A percentile compares a stretch with the other conserved stretches of the same genome.
These are phyloP conservation scores for Heliothis virescens DNA, from an alignment of 1,140 invertebrate genomes.

Conservation along the genomic window DNA sequence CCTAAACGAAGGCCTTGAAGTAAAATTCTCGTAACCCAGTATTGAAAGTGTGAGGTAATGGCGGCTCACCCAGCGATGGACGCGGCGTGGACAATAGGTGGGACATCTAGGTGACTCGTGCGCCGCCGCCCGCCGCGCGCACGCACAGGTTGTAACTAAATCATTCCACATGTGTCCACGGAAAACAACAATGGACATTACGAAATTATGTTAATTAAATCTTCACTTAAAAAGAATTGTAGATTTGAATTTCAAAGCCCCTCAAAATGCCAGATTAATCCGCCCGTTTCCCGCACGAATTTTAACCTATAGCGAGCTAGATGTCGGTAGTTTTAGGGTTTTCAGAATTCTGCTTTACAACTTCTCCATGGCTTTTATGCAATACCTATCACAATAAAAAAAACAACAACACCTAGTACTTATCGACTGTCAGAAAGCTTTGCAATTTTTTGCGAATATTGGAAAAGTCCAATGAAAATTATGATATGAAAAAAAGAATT, in stretches of 20 bases:
- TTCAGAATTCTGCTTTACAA: too few species aligned
- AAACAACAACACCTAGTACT: too few species aligned
- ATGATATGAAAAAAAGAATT: neutral
- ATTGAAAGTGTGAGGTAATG: slow-evolving; percentile 84
- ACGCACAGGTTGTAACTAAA: slow-evolving; percentile 75
- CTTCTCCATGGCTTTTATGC: too few species aligned
- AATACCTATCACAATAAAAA: too few species aligned
- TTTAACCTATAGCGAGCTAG: too few species aligned
- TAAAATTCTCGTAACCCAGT: slow-evolving; percentile 85
- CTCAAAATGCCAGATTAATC: too few species aligned
- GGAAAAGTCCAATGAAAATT: too few species aligned
- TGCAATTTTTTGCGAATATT: neutral
- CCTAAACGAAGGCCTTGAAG: slow-evolving; percentile 83
- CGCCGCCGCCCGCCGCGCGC: slow-evolving; percentile 58
- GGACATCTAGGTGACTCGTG: slow-evolving; percentile 84
- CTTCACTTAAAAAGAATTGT: neutral
- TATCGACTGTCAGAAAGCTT: neutral
- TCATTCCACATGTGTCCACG: slow-evolving; percentile 52
- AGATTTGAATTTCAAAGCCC: neutral
- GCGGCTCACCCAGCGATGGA: slow-evolving; percentile 76
- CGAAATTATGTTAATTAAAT: slow-evolving; percentile 19
- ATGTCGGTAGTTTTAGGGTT: too few species aligned
- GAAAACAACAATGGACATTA: slow-evolving; percentile 48
- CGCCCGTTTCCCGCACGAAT: too few species aligned
- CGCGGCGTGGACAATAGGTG: slow-evolving; percentile 80